These are phyloP conservation scores for Aplodontia rufa DNA, from an alignment of 2,113 vertebrate species.

Conservation along the genomic window DNA sequence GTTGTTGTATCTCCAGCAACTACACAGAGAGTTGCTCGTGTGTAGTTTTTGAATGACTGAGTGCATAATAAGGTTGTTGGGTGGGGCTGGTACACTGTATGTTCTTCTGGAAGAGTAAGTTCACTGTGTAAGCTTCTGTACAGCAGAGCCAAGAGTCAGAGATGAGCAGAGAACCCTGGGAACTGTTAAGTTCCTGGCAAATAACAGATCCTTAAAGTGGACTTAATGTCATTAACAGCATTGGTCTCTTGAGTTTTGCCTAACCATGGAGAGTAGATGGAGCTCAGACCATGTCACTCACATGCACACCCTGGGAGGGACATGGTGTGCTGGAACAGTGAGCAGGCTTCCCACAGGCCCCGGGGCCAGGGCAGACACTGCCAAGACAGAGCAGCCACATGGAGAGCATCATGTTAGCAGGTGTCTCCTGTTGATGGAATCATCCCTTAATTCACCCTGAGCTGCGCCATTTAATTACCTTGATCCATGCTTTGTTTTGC, in stretches of 20 bases:
- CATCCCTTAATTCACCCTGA: slow-evolving; percentile 70
- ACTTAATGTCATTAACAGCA: not conserved
- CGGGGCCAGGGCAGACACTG: rapidly evolving
- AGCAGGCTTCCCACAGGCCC: not conserved
- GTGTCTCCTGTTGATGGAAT: slow-evolving; percentile 53
- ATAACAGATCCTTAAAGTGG: not conserved
- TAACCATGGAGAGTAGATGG: not conserved
- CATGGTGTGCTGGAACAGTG: rapidly evolving
- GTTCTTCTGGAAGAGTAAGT: not conserved
- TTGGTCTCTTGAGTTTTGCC: not conserved
- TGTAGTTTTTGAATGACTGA: not conserved
- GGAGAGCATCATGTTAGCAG: slow-evolving; percentile 2
- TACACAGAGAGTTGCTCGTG: rapidly evolving
- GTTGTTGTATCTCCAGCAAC: not conserved
- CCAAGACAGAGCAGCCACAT: not conserved
- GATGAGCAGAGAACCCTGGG: not conserved
- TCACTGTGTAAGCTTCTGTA: not conserved
- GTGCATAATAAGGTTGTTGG: not conserved
- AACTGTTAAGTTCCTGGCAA: rapidly evolving
- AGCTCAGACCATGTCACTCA: rapidly evolving
- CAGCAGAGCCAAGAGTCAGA: not conserved
- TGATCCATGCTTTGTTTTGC: slow-evolving; percentile 79
- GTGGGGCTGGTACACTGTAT: rapidly evolving
- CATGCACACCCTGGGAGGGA: not conserved
- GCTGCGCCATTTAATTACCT: slow-evolving; percentile 77